A percentile compares a stretch with the other conserved stretches of the same genome.
Conservation (phyloP, 2,888 invertebrate species). For the Micropterix aruncella region DNA sequence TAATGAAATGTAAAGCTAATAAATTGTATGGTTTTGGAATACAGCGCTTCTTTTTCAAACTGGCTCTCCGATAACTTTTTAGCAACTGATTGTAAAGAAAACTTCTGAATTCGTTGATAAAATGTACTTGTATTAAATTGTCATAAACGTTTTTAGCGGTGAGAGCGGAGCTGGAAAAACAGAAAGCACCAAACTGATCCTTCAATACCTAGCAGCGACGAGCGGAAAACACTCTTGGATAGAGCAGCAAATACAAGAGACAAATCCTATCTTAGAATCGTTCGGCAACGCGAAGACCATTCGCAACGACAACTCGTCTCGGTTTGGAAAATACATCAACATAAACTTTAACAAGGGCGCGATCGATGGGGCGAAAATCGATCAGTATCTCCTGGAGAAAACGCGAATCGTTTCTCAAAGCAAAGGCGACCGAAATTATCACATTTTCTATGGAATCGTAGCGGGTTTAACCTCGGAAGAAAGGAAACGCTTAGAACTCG, state of each 20-base stretch:
- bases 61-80: too few relatives aligned
- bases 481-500: constrained; percentile 61
- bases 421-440: constrained; percentile 85
- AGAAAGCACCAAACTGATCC: constrained; percentile 85
- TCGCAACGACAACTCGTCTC: constrained; percentile 89
- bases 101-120: too few relatives aligned
- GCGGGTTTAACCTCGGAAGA: constrained; percentile 72
- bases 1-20: too few relatives aligned
- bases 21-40: too few relatives aligned
- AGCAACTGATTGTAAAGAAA: too few relatives aligned
- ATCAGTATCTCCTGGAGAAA: constrained; percentile 91
- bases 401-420: constrained; percentile 85
- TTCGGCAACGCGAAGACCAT: constrained; percentile 96
- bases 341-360: constrained; percentile 75
- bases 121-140: too few relatives aligned
- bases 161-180: constrained; percentile 96
- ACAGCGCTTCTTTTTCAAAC: too few relatives aligned
- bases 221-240: constrained; percentile 96
- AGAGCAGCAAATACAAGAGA: constrained; percentile 92
- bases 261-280: constrained; percentile 93
- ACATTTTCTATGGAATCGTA: constrained; percentile 86
- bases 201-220: constrained; percentile 87
- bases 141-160: constrained; percentile 72
- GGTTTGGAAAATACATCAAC: constrained; percentile 93
- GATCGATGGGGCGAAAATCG: constrained; percentile 88